Evolutionary conservation across 2,888 invertebrate genomes (phyloP).

Genomic region (Hydrotaea cyrtoneurina): DNA sequence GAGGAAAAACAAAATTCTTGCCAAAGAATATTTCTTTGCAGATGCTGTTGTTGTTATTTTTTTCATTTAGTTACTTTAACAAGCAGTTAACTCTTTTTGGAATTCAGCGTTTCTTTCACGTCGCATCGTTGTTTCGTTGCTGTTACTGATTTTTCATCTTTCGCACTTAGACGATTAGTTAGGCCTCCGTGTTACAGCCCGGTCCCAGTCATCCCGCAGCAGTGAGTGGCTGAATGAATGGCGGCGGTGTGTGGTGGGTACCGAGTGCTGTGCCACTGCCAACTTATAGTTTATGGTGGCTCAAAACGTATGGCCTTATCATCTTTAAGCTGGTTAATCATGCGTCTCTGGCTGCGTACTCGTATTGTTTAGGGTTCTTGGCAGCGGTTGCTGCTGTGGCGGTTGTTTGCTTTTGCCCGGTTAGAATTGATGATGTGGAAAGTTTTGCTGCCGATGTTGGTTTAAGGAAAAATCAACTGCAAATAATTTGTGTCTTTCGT

Average conservation of each 20-base stretch:
- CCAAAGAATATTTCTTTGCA: neutral
- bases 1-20: neutral
- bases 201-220: neutral
- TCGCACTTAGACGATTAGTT: conserved; percentile 65
- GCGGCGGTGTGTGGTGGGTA: conserved; percentile 2
- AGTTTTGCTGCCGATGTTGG: conserved; percentile 35
- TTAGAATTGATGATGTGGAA: conserved; percentile 59
- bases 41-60: neutral
- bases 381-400: neutral
- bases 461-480: conserved; percentile 12
- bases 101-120: neutral
- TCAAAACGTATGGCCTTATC: conserved; percentile 41
- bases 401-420: neutral
- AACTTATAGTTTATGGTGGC: neutral
- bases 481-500: neutral
- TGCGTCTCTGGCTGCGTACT: conserved; percentile 55
- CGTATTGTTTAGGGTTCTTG: conserved; percentile 55
- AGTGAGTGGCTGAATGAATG: conserved; percentile 6
- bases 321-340: conserved; percentile 62
- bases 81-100: conserved; percentile 63
- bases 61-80: conserved; percentile 56
- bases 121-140: conserved; percentile 40
- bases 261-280: neutral
- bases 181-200: conserved; percentile 45
- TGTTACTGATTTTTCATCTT: conserved; percentile 67